These are phyloP conservation scores for Schrankia costaestrigalis DNA, from an alignment of 2,888 invertebrate species.

Conservation along the genomic window DNA sequence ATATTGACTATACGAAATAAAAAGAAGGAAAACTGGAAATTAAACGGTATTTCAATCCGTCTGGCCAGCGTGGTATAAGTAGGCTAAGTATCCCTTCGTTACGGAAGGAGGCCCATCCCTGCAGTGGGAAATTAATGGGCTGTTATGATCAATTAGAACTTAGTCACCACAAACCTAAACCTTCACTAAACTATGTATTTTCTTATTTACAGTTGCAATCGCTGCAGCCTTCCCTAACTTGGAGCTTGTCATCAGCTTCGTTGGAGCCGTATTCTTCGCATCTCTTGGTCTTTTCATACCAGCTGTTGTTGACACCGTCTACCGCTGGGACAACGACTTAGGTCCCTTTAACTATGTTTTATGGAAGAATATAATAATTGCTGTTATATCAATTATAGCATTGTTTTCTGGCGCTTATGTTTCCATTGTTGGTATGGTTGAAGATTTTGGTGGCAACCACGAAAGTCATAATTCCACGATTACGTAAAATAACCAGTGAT, in stretches of 20 bases:
- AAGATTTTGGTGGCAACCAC: constrained; percentile 40
- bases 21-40: too few species aligned
- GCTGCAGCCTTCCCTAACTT: constrained; percentile 91
- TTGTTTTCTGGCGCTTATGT: constrained; percentile 64
- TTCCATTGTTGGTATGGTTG: constrained; percentile 59
- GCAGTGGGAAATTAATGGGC: too few species aligned
- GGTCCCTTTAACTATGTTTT: constrained; percentile 84
- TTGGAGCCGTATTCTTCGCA: constrained; percentile 89
- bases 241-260: constrained; percentile 92
- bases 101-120: too few species aligned
- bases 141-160: too few species aligned
- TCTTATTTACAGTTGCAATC: constrained; percentile 80
- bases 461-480: constrained; percentile 25
- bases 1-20: too few species aligned
- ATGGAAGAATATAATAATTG: constrained; percentile 82
- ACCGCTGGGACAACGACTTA: constrained; percentile 83
- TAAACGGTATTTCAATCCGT: too few species aligned
- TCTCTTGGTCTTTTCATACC: constrained; percentile 87
- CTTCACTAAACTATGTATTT: neutral
- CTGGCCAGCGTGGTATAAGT: too few species aligned
- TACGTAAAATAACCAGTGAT: constrained; percentile 27
- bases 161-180: neutral
- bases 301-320: constrained; percentile 86
- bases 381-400: constrained; percentile 51
- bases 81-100: too few species aligned